Evolutionary conservation across 2,888 invertebrate species (phyloP), one percentile per base, ranked within the genome.

Genomic region (Aelia acuminata): DNA sequence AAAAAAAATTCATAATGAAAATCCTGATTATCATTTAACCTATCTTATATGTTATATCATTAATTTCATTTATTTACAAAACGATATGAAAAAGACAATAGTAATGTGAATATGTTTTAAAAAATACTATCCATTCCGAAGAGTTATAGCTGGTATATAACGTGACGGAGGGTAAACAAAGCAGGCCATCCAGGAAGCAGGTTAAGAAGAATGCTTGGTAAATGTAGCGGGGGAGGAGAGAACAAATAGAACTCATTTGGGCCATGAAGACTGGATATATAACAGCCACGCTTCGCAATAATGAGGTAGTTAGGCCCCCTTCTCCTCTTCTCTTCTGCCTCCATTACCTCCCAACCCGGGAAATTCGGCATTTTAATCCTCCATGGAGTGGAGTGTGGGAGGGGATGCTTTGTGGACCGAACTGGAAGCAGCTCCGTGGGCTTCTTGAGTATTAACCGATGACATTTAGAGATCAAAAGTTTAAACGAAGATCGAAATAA

Each of bases 221-320:
- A 70, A 70, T 70, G 63, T 70, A 70, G 63, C 63, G 63, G 63
- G 35, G 35, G 31, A 70, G 20, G 63, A 35, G 63, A 35, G 63
- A 70, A 70, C 63, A 70, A 70, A 70, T 70, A 70, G 63, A 70
- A 20, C 63, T 70, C 63, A 70, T 70, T 70, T 70, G 63, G 31
- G 35, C 31, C 31, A 70, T 31, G 63, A 70, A 70, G 63, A 70
- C 63, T 70, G 63, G 63, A 57, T 47, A 75, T 50, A 26, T 84
- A 63, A 43, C 47, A 39, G 88, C 75, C 31, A 31, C 85, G 35
- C 85, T 48, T 75, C 49, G 22, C 84, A 50, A 53, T 50, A 84
- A 13, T 89, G 80, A 39, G 31, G 50, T 15, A 89, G 89, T 43
- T 90, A 87, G 15, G 88, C 88, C 63, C 89, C 90, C 15, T 84